Evolutionary conservation across 1,140 invertebrate genomes (phyloP).

Genomic region (Apis mellifera): DNA sequence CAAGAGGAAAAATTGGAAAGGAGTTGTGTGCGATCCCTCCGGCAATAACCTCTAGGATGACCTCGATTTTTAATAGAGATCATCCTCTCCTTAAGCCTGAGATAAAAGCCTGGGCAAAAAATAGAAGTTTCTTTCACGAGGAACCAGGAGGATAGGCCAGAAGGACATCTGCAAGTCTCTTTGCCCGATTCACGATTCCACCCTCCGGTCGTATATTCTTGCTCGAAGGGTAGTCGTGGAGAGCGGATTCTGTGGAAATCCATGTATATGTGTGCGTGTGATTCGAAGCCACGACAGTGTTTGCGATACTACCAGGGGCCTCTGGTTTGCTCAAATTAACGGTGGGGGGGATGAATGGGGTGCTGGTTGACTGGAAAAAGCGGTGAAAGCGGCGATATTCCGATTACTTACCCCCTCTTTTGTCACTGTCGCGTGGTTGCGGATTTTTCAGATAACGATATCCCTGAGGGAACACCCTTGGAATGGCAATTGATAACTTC

Average conservation of each 20-base stretch:
- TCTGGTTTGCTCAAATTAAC: conserved; percentile 2
- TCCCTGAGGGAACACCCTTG: background rate
- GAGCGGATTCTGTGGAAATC: background rate
- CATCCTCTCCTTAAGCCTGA: background rate
- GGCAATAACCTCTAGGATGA: background rate
- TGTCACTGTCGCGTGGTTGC: conserved; percentile 28
- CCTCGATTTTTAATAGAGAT: conserved; percentile 23
- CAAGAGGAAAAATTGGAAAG: too few species aligned
- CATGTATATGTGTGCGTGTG: background rate
- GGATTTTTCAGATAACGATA: conserved; percentile 31
- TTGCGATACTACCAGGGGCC: background rate
- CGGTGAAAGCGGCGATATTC: conserved; percentile 29
- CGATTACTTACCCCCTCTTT: conserved; percentile 24
- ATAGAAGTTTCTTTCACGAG: conserved; percentile 1
- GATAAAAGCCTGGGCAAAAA: background rate
- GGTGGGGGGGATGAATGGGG: background rate
- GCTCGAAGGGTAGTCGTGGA: background rate
- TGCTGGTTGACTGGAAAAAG: background rate
- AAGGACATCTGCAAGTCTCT: background rate
- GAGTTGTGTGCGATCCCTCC: background rate
- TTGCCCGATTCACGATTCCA: background rate
- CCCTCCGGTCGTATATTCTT: background rate
- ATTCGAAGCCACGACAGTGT: conserved; percentile 12
- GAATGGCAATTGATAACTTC: conserved; percentile 29
- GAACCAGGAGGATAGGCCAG: background rate